Base-by-base conservation (phyloP, 1,140 invertebrate genomes). In the Drosophila chauvacae region DNA sequence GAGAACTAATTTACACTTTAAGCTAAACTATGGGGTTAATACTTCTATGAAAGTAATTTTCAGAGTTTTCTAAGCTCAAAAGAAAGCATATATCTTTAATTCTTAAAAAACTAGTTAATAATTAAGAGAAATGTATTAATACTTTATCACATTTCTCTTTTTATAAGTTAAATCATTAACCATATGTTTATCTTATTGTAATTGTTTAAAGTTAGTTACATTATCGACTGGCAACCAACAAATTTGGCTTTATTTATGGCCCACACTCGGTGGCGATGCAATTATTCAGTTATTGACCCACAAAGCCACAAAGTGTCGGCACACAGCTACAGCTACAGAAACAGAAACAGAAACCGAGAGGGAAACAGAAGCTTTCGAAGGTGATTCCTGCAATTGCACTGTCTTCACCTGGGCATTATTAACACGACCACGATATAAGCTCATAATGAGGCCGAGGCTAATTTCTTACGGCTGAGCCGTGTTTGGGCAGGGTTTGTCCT, bases 271-370 rank as follows among this genome's bases (percentile, higher is more conserved):
- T 53, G 44, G 48, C 57, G 55, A 70, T 47, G 71, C 83, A 83
- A 87, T 88, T 87, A 87, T 81, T 90, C 69, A 88, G 85, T 90
- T 88, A 90, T 88, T 90, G 84, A 72, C 73, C 84, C 77, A 72
- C 85, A 90, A 88, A 85, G 51, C 84, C 80, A 64, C 84, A 88
- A 84, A 84, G 51, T 76, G 85, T 78, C 70, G 74, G 53, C 77
- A 39, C 72, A 45, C n/a, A 53, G 35, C 42, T 45, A 35, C 45
- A 48, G 42, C 56, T 41, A 11, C 53, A 59, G 53, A 51, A n/a
- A 30, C 41, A 48, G 42, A 60, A 45, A 11, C 53, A 59, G 53
- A 51, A n/a, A 30, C 41, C 13, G 33, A 41, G 10, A 7, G 20
- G 69, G 6, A 28, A 44, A 5, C 41, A 3, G 33, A 4, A 18